Base-by-base conservation (phyloP, 1,140 invertebrate genomes). In the Caenorhabditis briggsae region DNA sequence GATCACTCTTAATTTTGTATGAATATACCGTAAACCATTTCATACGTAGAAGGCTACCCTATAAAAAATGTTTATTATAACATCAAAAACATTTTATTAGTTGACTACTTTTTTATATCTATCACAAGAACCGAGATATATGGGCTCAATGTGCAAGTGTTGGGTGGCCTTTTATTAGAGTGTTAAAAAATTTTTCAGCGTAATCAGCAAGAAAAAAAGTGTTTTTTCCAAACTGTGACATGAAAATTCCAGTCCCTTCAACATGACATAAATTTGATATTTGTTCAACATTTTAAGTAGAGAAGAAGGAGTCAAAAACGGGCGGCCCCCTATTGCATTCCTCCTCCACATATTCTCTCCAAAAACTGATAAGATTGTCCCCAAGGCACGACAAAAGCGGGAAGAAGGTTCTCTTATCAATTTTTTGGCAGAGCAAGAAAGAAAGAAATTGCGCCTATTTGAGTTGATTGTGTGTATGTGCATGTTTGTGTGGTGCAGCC, bases 311-410 rank as follows among this genome's bases (percentile, higher is more conserved):
- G 43, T 50, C 43, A 46, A 70, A 70, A 59, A 70, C 33, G 46
- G 70, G 70, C 70, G 70, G 70, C 70, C 70, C 70, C 43, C 33
- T 33, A n/a, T 78, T 78, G 46, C 70, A 78, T 78, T 78, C 70
- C 70, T 23, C 70, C 70, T 78, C 70, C 70, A 78, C 43, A 78
- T 46, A 53, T 61, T 20, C 11, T 25, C 59, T 58, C 64, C 20
- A 78, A 78, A 78, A 50, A 78, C 70, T 78, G 70, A 78, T 78
- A 78, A 78, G 46, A 78, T 78, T 41, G 20, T 78, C 46, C 3
- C 46, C 50, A 78, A 78, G 70, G 46, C 70, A 50, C 46, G 33
- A 33, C 70, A 25, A 78, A 78, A 61, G 20, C 14, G 18, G 33
- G n/a, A 11, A 33, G 33, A 33, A 33, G 33, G 33, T 33, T 33